These are phyloP conservation scores for Macheiramphus alcinus DNA, from an alignment of 2,113 vertebrate genomes.

Conservation along the genomic window DNA sequence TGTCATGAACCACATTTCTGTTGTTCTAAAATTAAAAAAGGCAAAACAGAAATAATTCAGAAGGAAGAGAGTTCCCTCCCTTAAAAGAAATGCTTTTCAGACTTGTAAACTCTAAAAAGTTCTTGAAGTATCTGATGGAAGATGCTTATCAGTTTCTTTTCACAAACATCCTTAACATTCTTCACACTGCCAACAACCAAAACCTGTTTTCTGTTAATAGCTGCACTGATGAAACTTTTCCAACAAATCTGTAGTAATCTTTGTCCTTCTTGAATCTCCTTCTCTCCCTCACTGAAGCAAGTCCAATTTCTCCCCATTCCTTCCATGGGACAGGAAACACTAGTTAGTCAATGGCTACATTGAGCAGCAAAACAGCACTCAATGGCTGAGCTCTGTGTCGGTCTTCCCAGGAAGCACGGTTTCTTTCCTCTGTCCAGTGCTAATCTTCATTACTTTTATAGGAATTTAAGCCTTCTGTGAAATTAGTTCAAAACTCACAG, in stretches of 20 bases:
- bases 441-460: neutral
- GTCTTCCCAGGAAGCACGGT: neutral
- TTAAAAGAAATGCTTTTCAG: neutral
- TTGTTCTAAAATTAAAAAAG: neutral
- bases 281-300: neutral
- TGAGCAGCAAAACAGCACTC: accelerated
- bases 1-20: neutral
- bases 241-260: neutral
- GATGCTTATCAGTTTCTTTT: neutral
- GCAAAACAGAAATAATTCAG: neutral
- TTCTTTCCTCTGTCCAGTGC: neutral
- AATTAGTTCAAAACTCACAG: neutral
- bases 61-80: neutral
- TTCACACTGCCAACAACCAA: neutral
- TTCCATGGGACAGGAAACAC: neutral
- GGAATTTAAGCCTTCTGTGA: neutral
- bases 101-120: neutral
- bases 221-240: neutral
- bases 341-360: neutral
- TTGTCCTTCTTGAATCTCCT: neutral
- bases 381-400: neutral
- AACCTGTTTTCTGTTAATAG: neutral
- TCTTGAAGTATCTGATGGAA: neutral
- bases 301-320: neutral
- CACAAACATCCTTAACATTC: neutral